Evolutionary conservation across 2,888 invertebrate species (phyloP).

Genomic region (Polia nebulosa): DNA sequence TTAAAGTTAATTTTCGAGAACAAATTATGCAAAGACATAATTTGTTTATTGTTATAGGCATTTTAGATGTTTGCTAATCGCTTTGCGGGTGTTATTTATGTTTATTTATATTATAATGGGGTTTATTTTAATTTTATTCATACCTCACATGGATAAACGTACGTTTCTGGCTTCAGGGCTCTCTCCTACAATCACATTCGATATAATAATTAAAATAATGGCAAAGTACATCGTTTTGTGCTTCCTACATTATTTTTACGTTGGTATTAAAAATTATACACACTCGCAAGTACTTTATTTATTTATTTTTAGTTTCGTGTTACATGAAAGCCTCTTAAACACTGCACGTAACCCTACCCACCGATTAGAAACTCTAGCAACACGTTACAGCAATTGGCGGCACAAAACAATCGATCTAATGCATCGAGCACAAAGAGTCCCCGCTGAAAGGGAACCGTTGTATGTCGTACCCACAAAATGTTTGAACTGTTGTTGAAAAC

Average conservation of each 20-base stretch:
- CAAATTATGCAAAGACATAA: constrained; percentile 78
- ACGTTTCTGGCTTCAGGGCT: background rate
- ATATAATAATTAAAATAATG: background rate
- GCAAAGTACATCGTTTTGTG: too few species aligned
- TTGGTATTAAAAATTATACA: too few species aligned
- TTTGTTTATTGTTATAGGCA: constrained; percentile 78
- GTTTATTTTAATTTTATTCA: constrained; percentile 36
- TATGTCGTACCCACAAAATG: constrained; percentile 87
- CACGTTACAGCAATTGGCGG: constrained; percentile 61
- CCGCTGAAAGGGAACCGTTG: constrained; percentile 86
- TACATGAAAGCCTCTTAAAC: constrained; percentile 7
- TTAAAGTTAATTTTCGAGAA: constrained; percentile 86
- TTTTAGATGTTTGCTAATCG: constrained; percentile 72
- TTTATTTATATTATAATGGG: constrained; percentile 34
- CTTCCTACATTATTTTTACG: too few species aligned
- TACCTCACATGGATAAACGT: background rate
- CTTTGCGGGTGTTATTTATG: constrained; percentile 56
- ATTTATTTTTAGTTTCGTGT: too few species aligned
- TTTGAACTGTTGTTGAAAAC: constrained; percentile 90
- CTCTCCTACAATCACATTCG: background rate
- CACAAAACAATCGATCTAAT: constrained; percentile 77
- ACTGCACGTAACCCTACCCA: constrained; percentile 40
- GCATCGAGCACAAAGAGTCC: constrained; percentile 75
- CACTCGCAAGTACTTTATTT: too few species aligned
- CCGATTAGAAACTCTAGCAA: constrained; percentile 34